These are phyloP conservation scores for Pelecanus crispus DNA, from an alignment of 2,113 vertebrate species.

Conservation along the genomic window DNA sequence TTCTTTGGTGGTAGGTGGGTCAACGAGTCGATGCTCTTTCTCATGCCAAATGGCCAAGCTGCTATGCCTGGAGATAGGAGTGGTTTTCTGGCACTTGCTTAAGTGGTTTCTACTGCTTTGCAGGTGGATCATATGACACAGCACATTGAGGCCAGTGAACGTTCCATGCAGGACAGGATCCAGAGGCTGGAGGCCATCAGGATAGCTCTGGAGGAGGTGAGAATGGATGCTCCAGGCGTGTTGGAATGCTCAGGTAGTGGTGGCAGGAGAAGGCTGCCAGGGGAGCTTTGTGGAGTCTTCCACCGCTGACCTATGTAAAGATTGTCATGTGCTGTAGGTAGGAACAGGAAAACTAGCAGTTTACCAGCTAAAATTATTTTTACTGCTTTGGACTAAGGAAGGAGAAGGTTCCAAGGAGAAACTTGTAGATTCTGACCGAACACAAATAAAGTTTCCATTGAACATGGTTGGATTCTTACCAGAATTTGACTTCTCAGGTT, in stretches of 20 bases:
- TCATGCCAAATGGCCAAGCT: accelerated
- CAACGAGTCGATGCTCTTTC: background rate
- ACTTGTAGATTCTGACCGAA: background rate
- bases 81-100: background rate
- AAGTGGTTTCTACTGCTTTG: background rate
- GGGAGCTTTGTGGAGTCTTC: background rate
- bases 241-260: accelerated
- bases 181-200: slow-evolving; percentile 83
- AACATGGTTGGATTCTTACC: background rate
- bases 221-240: background rate
- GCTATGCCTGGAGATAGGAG: background rate
- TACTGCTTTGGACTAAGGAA: background rate
- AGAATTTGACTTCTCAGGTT: background rate
- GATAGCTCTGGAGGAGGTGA: slow-evolving; percentile 87
- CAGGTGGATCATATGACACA: slow-evolving; percentile 84
- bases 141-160: slow-evolving; percentile 81
- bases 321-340: background rate
- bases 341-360: background rate
- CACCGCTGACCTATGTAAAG: background rate
- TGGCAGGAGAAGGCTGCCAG: background rate
- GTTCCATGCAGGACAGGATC: slow-evolving; percentile 80
- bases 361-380: background rate
- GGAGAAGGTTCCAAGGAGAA: background rate
- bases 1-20: background rate
- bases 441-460: background rate